These are phyloP conservation scores for Drosophila helvetica DNA, from an alignment of 2,888 invertebrate species.

Conservation along the genomic window DNA sequence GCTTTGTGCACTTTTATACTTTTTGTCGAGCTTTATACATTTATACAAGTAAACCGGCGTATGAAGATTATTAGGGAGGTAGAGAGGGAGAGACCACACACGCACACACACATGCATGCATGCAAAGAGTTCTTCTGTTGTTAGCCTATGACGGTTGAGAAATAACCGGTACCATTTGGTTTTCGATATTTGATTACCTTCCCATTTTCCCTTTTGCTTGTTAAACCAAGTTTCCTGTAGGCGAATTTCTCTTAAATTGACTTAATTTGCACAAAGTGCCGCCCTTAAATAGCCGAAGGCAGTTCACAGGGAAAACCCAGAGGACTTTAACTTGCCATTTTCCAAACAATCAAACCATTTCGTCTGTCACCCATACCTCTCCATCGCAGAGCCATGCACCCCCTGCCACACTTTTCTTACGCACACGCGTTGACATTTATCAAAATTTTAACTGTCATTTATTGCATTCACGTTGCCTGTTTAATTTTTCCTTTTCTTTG, in stretches of 20 bases:
- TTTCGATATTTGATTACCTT: too few relatives aligned
- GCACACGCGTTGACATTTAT: slow-evolving; percentile 72
- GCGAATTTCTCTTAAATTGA: slow-evolving; percentile 54
- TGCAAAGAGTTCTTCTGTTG: background rate
- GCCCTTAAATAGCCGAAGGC: slow-evolving; percentile 53
- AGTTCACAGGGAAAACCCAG: background rate
- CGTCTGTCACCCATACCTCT: slow-evolving; percentile 36
- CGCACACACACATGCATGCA: too few relatives aligned
- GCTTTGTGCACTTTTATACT: background rate
- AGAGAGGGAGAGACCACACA: background rate
- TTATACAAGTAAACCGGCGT: too few relatives aligned
- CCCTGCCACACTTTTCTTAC: background rate
- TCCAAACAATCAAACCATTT: slow-evolving; percentile 71
- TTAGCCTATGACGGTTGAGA: too few relatives aligned
- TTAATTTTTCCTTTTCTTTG: slow-evolving; percentile 50
- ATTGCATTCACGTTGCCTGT: slow-evolving; percentile 52
- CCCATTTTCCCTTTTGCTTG: too few relatives aligned
- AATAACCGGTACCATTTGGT: background rate
- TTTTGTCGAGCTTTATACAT: too few relatives aligned
- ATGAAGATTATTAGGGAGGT: too few relatives aligned
- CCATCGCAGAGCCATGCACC: background rate
- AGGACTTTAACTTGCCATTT: slow-evolving; percentile 49
- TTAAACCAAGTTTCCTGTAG: slow-evolving; percentile 6
- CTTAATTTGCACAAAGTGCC: slow-evolving; percentile 62
- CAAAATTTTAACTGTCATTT: slow-evolving; percentile 71